Percentiles rank a stretch among this genome's conserved stretches.
Conservation (phyloP, 2,797 vertebrate genomes). For the Leuciscus waleckii region DNA sequence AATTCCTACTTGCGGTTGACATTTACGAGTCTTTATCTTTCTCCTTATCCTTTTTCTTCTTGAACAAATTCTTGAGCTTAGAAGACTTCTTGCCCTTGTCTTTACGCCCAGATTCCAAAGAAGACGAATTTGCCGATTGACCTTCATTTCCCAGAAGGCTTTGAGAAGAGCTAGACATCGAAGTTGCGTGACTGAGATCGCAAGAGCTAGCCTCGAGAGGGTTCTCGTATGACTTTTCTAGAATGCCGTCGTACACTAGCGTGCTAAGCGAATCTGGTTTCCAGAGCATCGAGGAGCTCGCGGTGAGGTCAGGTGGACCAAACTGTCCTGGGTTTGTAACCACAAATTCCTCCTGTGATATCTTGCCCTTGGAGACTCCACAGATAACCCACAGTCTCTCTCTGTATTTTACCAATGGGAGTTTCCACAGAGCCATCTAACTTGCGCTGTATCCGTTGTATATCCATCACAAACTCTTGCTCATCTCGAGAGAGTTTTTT, state of each 20-base stretch:
- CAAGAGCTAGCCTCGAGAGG: slow-evolving; percentile 51
- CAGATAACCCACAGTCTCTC: slow-evolving; percentile 64
- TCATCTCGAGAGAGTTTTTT: slow-evolving; percentile 70
- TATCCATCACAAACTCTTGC: slow-evolving; percentile 62
- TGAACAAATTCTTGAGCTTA: slow-evolving; percentile 96
- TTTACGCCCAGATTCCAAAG: slow-evolving; percentile 69
- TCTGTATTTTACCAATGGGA: slow-evolving; percentile 60
- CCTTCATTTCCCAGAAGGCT: slow-evolving; percentile 64
- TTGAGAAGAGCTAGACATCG: slow-evolving; percentile 61
- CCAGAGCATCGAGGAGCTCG: slow-evolving; percentile 78
- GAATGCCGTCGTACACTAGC: slow-evolving; percentile 93
- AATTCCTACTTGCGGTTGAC: slow-evolving; percentile 74
- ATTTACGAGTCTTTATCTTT: slow-evolving; percentile 73
- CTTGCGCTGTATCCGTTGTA: slow-evolving; percentile 63
- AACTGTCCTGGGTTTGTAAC: slow-evolving; percentile 61
- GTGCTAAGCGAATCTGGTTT: slow-evolving; percentile 79
- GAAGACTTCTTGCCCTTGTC: slow-evolving; percentile 91
- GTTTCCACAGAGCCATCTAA: slow-evolving; percentile 62
- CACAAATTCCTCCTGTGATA: slow-evolving; percentile 67
- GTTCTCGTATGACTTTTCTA: slow-evolving; percentile 93
- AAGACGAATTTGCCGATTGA: slow-evolving; percentile 64
- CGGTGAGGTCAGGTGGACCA: slow-evolving; percentile 87
- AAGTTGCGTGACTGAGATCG: slow-evolving; percentile 44
- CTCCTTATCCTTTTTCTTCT: slow-evolving; percentile 97
- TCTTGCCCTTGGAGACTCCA: slow-evolving; percentile 62